These are phyloP conservation scores for Hirtodrosophila confusa DNA, from an alignment of 2,888 invertebrate species.

Conservation along the genomic window DNA sequence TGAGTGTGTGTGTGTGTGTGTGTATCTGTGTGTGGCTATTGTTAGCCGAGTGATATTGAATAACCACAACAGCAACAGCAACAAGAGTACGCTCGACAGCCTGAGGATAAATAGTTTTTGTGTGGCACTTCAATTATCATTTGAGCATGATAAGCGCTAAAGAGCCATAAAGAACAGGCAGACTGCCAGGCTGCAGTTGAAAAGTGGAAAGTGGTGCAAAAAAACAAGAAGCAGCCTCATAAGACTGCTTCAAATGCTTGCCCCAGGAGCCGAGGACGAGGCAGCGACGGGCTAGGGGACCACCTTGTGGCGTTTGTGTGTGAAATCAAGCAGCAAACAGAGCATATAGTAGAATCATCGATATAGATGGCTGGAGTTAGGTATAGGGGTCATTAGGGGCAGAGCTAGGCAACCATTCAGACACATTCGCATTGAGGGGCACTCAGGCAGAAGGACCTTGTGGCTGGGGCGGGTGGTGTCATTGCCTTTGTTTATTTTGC, in stretches of 20 bases:
- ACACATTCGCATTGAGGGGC: constrained; percentile 56
- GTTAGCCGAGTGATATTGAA: constrained; percentile 72
- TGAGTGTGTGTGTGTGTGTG: constrained; percentile 23
- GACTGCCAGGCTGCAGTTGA: constrained; percentile 50
- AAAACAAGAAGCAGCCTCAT: constrained; percentile 39
- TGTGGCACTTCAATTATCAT: constrained; percentile 81
- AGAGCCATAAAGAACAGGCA: constrained; percentile 67
- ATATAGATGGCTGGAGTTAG: constrained; percentile 22
- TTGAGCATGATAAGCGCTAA: constrained; percentile 81
- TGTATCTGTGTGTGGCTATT: constrained; percentile 44
- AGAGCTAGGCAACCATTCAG: constrained; percentile 25
- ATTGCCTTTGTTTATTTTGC: constrained; percentile 61
- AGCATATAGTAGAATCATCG: constrained; percentile 24
- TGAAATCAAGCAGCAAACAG: constrained; percentile 56
- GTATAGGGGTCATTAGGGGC: constrained; percentile 72
- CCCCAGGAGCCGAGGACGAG: constrained; percentile 26
- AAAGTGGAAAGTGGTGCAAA: constrained; percentile 56
- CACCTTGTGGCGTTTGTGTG: constrained; percentile 67
- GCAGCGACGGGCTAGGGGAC: constrained; percentile 25
- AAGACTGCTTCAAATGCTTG: constrained; percentile 60
- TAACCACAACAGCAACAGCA: constrained; percentile 64
- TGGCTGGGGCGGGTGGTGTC: constrained; percentile 61
- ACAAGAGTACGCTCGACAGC: constrained; percentile 67
- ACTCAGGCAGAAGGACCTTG: constrained; percentile 63
- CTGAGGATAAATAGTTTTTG: constrained; percentile 79